phyloP scores from a whole-genome alignment of 2,888 invertebrate genomes.

The Drosophila mettleri region DNA sequence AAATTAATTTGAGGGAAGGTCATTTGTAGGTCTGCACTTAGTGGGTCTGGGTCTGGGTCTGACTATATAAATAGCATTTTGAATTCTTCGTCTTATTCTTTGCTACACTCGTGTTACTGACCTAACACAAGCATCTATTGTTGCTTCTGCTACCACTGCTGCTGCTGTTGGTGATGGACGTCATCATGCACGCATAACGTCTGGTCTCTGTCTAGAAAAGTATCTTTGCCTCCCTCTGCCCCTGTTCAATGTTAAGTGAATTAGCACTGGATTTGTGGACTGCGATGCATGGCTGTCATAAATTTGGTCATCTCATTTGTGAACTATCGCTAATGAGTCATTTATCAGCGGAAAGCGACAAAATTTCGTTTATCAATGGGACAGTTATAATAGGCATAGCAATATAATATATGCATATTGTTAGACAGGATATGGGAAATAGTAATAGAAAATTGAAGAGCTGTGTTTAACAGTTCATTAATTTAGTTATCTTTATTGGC shows the following conservation, averaged over 20 bases:
- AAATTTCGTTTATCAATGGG: constrained; percentile 61
- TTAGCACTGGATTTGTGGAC: constrained; percentile 30
- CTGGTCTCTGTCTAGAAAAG: constrained; percentile 38
- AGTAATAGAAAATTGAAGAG: neutral
- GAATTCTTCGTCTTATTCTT: constrained; percentile 27
- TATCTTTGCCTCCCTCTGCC: constrained; percentile 8
- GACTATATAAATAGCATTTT: constrained; percentile 59
- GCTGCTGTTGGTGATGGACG: constrained; percentile 36
- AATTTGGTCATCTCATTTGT: constrained; percentile 21
- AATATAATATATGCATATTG: neutral
- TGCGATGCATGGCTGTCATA: neutral
- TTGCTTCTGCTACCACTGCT: neutral
- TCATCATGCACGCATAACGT: constrained; percentile 31
- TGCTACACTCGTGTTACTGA: constrained; percentile 53
- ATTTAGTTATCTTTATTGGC: neutral
- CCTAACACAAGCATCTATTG: constrained; percentile 48
- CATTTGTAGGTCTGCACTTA: constrained; percentile 68
- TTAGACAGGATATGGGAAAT: neutral
- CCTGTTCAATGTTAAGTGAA: constrained; percentile 15
- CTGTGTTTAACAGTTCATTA: neutral
- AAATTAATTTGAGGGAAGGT: constrained; percentile 48
- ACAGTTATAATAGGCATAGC: constrained; percentile 7
- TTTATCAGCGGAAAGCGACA: constrained; percentile 53
- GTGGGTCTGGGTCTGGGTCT: constrained; percentile 38
- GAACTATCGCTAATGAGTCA: constrained; percentile 54